Evolutionary conservation across 1,140 invertebrate genomes (phyloP), one percentile per base, ranked within the genome.

Genomic region (Drosophila kohkoa): DNA sequence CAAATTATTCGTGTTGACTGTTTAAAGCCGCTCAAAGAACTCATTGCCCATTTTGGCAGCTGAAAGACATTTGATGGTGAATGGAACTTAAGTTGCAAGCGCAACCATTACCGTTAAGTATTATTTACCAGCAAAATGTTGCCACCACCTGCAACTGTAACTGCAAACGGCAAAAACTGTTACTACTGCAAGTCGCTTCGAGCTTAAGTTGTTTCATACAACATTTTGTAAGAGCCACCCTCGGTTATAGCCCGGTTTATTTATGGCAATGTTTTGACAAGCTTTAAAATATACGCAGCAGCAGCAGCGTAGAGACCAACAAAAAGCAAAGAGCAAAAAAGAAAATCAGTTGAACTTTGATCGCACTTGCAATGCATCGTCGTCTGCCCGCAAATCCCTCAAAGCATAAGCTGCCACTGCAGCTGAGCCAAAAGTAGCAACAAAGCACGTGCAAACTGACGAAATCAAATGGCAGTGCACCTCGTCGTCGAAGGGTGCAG

Each of bases 201-300:
- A 60, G 66, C 54, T 68, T 67, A 43, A 67, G 49, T 63, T 51
- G 59, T 70, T 43, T 38, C 66, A 52, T 68, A 59, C 43, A 51
- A n/a, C 51, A 32, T 30, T 30, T 32, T 54, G 30, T 32, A 54
- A 54, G 28, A 54, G 28, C 57, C 11, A 28, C 6, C 20, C 28
- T 41, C 32, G 30, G 46, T 66, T 57, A 76, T 77, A 52, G 75
- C 43, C 35, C n/a, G 60, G 60, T 71, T 87, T 87, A 87, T 87
- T 88, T 88, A 88, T 89, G 75, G 83, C 74, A 51, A 66, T 68
- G 69, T 67, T 87, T 89, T 87, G 77, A 87, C 83, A 88, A 83
- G 85, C 83, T 88, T 87, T 75, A 88, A 87, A 75, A 78, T 75
- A 46, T 58, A 25, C 57, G 60, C 72, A 35, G 55, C 46, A 35